Evolutionary conservation across 2,797 vertebrate species (phyloP), one percentile per base, ranked within the genome.

Genomic region (Pipistrellus nathusii): DNA sequence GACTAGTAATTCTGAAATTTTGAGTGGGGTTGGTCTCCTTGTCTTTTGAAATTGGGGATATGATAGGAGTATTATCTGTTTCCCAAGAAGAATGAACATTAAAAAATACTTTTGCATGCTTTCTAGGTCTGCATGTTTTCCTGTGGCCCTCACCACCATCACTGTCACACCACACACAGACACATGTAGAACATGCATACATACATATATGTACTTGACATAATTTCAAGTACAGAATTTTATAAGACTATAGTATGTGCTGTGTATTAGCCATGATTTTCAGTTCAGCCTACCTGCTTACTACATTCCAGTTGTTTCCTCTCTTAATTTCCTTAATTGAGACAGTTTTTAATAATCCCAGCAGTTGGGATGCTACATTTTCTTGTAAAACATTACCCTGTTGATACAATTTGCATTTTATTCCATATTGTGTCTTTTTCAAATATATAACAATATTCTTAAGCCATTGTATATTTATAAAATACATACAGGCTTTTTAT

Each of bases 391-490:
- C 17, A 71, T 69, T 32, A 71, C 72, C 30, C 15, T 88, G 15
- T 86, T 93, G 30, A 48, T 94, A 71, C 25, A 41, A 27, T 78
- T 91, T 84, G 32, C 11, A 62, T 92, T 85, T 90, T 88, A 90
- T 86, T 78, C 38, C 38, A 10, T 81, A 64, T 72, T 59, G 38
- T 76, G 14, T 51, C 41, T 13, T 84, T 83, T 82, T 80, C 23
- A 88, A n/a, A 82, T 89, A 59, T 68, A 66, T 83, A 88, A 38
- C 18, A 73, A 1, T 81, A 59, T 12, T 62, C 4, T 69, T 69
- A 30, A 78, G 38, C n/a, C 20, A 20, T 92, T 90, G 35, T 81
- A 11, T 92, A 44, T 55, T 88, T 15, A 20, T 76, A 55, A 38
- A 82, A 76, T 86, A 35, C 66, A 66, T 68, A 20, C 3, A 72